Base-by-base conservation (phyloP, 1,140 invertebrate species). In the Zaprionus capensis region DNA sequence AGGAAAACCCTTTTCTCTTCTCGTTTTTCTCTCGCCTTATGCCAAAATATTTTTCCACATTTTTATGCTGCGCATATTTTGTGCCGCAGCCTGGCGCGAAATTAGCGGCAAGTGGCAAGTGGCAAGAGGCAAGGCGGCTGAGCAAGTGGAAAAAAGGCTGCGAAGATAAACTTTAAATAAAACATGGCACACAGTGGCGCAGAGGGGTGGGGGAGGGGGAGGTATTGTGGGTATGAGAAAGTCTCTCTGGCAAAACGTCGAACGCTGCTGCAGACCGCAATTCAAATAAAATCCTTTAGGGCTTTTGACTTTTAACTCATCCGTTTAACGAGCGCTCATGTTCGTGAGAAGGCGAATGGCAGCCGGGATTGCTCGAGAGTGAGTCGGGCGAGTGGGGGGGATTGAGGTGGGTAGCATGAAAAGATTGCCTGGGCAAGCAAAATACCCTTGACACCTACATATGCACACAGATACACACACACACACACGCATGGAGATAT, bases 221-320 rank as follows among this genome's bases (percentile, higher is more conserved):
- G 9, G 17, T 41, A 31, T 6, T 41, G 53, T 24, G 49, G 11
- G 70, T 36, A 12, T 22, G 20, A 9, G n/a, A 2, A n/a, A 17
- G 41, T 46, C 41, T 46, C 46, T 24, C 46, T 24, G 59, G 26
- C 57, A 82, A 76, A 46, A 80, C 76, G 85, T 90, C 85, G 85
- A 90, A 90, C 76, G 73, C 38, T 70, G 64, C 65, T 79, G 56
- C 76, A 90, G 84, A 90, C 85, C 85, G 85, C 85, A 90, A 90
- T 90, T 90, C 86, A 91, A 90, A 90, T 91, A 90, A 90, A 90
- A 90, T 90, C 85, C 85, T 90, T 90, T 91, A 90, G 85, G 86
- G 85, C 85, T 90, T 90, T 90, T 90, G 85, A 90, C 85, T 90
- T 90, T 90, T 90, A 90, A 90, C 85, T 90, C 85, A 90, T 90